Evolutionary conservation across 2,797 vertebrate genomes (phyloP).

Genomic region (Sylvilagus floridanus): DNA sequence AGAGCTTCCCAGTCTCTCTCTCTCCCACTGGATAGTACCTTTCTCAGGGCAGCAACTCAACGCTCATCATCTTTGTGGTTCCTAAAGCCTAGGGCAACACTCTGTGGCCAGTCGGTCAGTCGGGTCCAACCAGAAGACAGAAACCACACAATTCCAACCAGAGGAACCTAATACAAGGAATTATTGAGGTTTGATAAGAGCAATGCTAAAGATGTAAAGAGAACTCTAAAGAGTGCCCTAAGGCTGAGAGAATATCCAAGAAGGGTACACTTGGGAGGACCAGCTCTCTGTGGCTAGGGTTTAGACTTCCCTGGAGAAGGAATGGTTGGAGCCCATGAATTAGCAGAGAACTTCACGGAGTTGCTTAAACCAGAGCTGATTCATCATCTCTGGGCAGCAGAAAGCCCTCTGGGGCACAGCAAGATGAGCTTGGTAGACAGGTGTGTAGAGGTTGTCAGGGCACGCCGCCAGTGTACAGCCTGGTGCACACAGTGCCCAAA

Average conservation of each 20-base stretch:
- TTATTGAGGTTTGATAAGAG: neutral
- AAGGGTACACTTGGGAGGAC: neutral
- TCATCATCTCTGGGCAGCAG: neutral
- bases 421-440: neutral
- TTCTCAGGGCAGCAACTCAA: neutral
- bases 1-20: neutral
- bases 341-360: neutral
- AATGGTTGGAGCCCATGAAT: neutral
- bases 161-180: neutral
- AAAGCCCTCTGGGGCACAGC: neutral
- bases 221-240: neutral
- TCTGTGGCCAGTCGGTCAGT: neutral
- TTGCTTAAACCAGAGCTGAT: neutral
- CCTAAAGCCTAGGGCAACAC: neutral
- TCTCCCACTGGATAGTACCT: neutral
- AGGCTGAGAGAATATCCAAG: neutral
- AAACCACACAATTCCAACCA: neutral
- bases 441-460: neutral
- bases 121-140: neutral
- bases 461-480: neutral
- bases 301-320: neutral
- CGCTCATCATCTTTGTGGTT: neutral
- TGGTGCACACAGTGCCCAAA: neutral
- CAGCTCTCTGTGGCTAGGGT: neutral
- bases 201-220: neutral